phyloP scores from a whole-genome alignment of 2,888 invertebrate species.

The Lumbricus terrestris region DNA sequence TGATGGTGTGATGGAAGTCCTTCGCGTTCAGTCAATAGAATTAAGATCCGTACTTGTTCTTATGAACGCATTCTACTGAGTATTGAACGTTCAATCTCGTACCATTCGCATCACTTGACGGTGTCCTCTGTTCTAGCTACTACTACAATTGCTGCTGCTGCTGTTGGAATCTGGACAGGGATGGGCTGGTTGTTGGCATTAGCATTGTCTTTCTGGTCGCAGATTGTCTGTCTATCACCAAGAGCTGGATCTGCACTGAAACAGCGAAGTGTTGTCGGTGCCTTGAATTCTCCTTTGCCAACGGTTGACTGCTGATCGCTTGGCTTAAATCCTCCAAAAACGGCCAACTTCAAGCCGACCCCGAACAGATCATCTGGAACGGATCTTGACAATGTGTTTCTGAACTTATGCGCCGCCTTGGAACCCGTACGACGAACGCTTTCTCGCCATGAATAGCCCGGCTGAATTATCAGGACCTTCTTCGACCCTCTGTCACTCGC shows the following conservation, averaged over 20 bases:
- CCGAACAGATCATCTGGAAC: constrained; percentile 8
- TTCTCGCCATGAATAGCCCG: constrained; percentile 5
- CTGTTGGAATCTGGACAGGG: not conserved
- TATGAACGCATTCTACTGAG: not conserved
- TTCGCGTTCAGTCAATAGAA: not conserved
- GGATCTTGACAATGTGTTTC: not conserved
- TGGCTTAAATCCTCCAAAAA: not conserved
- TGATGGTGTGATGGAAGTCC: too few species aligned
- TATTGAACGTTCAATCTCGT: not conserved
- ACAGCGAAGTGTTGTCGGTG: not conserved
- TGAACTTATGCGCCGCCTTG: not conserved
- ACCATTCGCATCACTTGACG: not conserved
- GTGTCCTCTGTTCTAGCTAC: not conserved
- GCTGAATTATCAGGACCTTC: not conserved
- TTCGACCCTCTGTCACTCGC: not conserved
- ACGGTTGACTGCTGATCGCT: not conserved
- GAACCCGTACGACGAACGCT: not conserved
- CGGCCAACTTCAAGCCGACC: not conserved
- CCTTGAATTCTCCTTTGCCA: not conserved
- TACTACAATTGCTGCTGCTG: not conserved
- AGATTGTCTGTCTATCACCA: not conserved
- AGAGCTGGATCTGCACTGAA: not conserved
- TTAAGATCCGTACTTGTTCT: not conserved
- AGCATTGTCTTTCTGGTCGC: not conserved
- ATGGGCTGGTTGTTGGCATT: not conserved